A percentile compares a stretch with the other conserved stretches of the same genome.
phyloP scores from a whole-genome alignment of 2,113 vertebrate genomes.

The Aplodontia rufa region DNA sequence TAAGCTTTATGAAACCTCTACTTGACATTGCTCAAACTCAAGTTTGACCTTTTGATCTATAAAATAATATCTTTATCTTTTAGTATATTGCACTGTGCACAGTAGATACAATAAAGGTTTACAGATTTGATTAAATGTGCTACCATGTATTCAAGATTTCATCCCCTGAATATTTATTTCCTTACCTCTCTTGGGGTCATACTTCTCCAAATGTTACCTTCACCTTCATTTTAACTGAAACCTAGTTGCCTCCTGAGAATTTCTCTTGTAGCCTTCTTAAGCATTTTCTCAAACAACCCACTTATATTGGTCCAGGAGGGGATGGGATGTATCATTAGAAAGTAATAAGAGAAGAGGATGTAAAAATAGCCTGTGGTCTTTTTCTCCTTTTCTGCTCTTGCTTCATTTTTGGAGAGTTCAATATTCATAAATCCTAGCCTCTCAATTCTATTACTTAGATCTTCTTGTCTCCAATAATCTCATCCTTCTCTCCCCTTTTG shows the following conservation, averaged over 20 bases:
- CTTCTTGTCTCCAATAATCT: neutral
- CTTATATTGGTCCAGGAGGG: neutral
- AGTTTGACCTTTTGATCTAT: neutral
- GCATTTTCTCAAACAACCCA: neutral
- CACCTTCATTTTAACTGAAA: neutral
- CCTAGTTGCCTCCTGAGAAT: neutral
- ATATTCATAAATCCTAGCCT: neutral
- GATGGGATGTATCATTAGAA: neutral
- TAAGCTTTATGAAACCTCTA: neutral
- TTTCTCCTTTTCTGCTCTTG: neutral
- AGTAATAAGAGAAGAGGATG: neutral
- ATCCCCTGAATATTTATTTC: neutral
- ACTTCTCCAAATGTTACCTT: neutral
- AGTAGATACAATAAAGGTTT: neutral
- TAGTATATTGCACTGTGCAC: neutral
- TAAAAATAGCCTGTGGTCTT: neutral
- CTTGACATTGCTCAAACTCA: neutral
- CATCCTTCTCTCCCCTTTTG: neutral
- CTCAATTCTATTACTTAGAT: neutral
- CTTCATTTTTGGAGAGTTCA: neutral
- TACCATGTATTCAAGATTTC: neutral
- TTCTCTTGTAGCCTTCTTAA: neutral
- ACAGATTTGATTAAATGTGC: neutral
- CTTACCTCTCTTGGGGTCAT: neutral
- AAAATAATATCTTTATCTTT: neutral